Conservation (phyloP, 2,888 invertebrate species). For the Drosophila phalerata region DNA sequence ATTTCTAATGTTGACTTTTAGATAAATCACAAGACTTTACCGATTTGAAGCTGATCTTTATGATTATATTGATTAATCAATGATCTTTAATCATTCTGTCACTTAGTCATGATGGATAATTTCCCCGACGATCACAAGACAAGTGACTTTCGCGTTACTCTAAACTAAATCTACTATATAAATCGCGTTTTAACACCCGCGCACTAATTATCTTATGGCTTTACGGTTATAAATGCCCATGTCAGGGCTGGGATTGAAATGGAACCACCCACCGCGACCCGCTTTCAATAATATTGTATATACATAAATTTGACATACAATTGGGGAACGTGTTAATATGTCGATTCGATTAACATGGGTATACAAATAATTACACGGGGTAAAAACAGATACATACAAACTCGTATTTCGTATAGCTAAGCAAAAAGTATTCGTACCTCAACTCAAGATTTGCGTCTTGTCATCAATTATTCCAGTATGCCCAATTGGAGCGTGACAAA, state of each 20-base stretch:
- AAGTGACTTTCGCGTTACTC: conserved; percentile 36
- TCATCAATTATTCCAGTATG: conserved; percentile 65
- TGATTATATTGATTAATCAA: not conserved
- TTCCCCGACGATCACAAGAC: conserved; percentile 60
- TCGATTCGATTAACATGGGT: conserved; percentile 57
- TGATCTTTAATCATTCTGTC: conserved; percentile 1
- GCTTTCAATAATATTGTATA: conserved; percentile 13
- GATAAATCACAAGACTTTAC: not conserved
- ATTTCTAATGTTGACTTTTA: not conserved
- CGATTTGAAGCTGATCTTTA: not conserved
- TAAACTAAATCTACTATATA: conserved; percentile 33
- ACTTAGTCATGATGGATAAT: conserved; percentile 42
- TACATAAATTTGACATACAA: conserved; percentile 37
- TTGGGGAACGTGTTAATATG: conserved; percentile 67
- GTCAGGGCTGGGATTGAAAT: conserved; percentile 15
- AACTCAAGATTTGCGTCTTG: conserved; percentile 3
- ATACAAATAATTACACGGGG: conserved; percentile 26
- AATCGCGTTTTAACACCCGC: conserved; percentile 59
- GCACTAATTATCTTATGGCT: conserved; percentile 62
- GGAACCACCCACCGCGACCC: conserved; percentile 34
- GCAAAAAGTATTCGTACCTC: conserved; percentile 35
- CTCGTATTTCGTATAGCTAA: conserved; percentile 44
- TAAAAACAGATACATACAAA: conserved; percentile 10
- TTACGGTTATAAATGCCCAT: conserved; percentile 39
- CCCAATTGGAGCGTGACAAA: conserved; percentile 68